These are phyloP conservation scores for Rhyacophila brunnea DNA, from an alignment of 1,140 invertebrate genomes.

Conservation along the genomic window DNA sequence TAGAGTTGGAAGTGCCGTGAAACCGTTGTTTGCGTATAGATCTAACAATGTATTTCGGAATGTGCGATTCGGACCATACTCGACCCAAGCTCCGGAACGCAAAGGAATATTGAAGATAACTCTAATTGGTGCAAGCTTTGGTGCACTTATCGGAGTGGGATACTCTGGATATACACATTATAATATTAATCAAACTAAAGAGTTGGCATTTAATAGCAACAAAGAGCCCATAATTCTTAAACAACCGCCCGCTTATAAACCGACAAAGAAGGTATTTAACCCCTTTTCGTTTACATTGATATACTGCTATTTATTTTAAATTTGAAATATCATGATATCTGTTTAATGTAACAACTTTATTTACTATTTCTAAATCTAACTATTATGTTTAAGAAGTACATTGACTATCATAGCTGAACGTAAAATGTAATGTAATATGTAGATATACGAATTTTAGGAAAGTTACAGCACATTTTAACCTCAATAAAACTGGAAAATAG, in stretches of 20 bases:
- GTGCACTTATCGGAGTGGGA: constrained; percentile 46
- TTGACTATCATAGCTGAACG: no score
- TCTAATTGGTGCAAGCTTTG: constrained; percentile 49
- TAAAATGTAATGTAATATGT: no score
- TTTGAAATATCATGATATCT: background rate
- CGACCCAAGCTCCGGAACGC: constrained; percentile 42
- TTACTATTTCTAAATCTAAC: no score
- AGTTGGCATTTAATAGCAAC: constrained; percentile 28
- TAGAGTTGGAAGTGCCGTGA: no score
- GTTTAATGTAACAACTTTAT: no score
- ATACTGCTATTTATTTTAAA: background rate
- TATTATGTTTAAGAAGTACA: no score
- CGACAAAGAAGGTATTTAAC: constrained; percentile 48
- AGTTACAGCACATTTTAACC: no score
- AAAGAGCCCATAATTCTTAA: constrained; percentile 44
- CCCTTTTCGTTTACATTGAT: background rate
- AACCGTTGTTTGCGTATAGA: no score
- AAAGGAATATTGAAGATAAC: constrained; percentile 44
- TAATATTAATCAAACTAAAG: constrained; percentile 42
- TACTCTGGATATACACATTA: constrained; percentile 54
- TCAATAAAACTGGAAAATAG: no score
- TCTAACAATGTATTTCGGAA: no score
- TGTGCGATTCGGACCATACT: constrained; percentile 32
- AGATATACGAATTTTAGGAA: no score
- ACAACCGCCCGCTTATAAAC: constrained; percentile 41